Evolutionary conservation across 2,888 invertebrate species (phyloP), one percentile per base, ranked within the genome.

Genomic region (Drosophila fulvimacula): DNA sequence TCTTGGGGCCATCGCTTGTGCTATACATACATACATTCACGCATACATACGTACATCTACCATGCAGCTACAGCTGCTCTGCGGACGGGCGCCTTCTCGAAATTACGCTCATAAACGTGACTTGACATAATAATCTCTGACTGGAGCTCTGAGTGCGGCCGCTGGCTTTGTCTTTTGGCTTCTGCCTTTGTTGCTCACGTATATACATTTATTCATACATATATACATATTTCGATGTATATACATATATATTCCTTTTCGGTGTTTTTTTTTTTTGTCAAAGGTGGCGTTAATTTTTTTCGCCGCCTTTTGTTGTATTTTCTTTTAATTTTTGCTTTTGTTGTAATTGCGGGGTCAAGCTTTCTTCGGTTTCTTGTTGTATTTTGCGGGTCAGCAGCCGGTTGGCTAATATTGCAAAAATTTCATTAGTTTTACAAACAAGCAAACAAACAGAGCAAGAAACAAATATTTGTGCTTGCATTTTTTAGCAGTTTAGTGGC

Each of bases 111-210:
- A 90, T 88, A 91, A 92, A 91, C 91, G 91, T 91, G 91, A 92
- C 91, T 91, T 91, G 90, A 91, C 92, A 92, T 92, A 92, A 91
- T 90, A 91, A 92, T 91, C 90, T 81, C 75, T 78, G 81, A 69
- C 79, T 84, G 81, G 63, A 49, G 58, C 71, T 73, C 41, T 63
- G 73, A 71, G 77, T 79, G 74, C 69, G 76, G 72, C 77, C 73
- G 73, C 69, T 76, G 79, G 81, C 73, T 65, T 79, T 73, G 71
- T 80, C 68, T 75, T 82, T 70, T 69, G 63, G 52, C 51, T 58
- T 66, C 59, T 73, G 59, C 55, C 60, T 44, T 61, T 42, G 42
- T 38, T 44, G 30, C 38, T 9, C 38, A 61, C 46, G 52, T 36
- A 48, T 38, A 30, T 15, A 49, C 9, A 52, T 10, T 19, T 42